phyloP scores from a whole-genome alignment of 2,888 invertebrate genomes.

The Calameuta idolon region DNA sequence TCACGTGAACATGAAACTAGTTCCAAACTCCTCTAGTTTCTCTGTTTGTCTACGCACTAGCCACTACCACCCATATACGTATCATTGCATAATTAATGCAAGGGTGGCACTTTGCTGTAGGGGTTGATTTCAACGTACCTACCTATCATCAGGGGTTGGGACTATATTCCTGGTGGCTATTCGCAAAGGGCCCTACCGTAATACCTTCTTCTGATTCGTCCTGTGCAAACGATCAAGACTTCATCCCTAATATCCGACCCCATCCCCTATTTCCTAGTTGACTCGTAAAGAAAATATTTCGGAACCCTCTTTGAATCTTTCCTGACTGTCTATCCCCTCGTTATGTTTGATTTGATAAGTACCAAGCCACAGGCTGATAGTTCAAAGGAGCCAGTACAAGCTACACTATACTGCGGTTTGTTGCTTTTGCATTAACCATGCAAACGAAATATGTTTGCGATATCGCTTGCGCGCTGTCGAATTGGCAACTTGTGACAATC shows the following conservation, averaged over 20 bases:
- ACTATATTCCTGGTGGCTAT: background rate
- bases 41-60: background rate
- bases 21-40: background rate
- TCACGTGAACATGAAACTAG: background rate
- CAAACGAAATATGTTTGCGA: slow-evolving; percentile 43
- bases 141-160: background rate
- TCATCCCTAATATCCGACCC: background rate
- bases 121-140: background rate
- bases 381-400: slow-evolving; percentile 54
- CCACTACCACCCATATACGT: background rate
- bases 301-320: background rate
- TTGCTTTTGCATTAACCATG: slow-evolving; percentile 54
- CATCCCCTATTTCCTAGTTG: slow-evolving; percentile 3
- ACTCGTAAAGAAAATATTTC: slow-evolving; percentile 8
- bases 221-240: background rate
- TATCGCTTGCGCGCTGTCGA: slow-evolving; percentile 21
- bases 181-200: background rate
- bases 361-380: slow-evolving; percentile 36
- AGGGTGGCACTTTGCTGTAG: background rate
- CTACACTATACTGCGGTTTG: slow-evolving; percentile 43
- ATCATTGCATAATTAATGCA: background rate
- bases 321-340: background rate
- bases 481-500: slow-evolving; percentile 41
- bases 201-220: background rate
- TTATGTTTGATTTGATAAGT: slow-evolving; percentile 46